A percentile compares a stretch with the other conserved stretches of the same genome.
These are phyloP conservation scores for Willisornis vidua DNA, from an alignment of 2,113 vertebrate species.

Conservation along the genomic window DNA sequence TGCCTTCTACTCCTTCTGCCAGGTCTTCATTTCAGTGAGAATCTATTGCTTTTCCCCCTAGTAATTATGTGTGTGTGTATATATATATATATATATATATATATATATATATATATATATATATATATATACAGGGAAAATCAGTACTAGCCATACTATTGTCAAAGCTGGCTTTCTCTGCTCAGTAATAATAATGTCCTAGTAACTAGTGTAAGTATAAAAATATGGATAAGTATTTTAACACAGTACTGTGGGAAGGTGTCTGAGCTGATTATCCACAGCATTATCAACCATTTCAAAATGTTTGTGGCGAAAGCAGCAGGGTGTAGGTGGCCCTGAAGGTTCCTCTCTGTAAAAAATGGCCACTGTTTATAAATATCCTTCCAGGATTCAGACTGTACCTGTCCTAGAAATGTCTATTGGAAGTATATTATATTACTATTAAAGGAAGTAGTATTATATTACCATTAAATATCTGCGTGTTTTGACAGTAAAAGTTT, in stretches of 20 bases:
- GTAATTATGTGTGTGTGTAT: not conserved
- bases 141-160: not conserved
- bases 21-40: not conserved
- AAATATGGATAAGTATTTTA: not conserved
- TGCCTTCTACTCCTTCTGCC: not conserved
- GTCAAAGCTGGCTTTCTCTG: not conserved
- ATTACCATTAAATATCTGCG: not conserved
- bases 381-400: not conserved
- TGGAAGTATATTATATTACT: not conserved
- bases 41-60: not conserved
- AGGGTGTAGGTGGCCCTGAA: not conserved
- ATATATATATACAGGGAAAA: not conserved
- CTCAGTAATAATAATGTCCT: not conserved
- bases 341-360: not conserved
- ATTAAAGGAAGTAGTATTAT: not conserved
- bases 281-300: not conserved
- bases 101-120: not conserved
- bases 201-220: not conserved
- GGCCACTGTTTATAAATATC: not conserved
- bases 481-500: conserved; percentile 10
- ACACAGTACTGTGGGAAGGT: not conserved
- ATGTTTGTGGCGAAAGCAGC: not conserved
- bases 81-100: not conserved
- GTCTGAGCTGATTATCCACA: not conserved
- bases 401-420: not conserved